phyloP scores from a whole-genome alignment of 2,888 invertebrate species.

The Allygus modestus region DNA sequence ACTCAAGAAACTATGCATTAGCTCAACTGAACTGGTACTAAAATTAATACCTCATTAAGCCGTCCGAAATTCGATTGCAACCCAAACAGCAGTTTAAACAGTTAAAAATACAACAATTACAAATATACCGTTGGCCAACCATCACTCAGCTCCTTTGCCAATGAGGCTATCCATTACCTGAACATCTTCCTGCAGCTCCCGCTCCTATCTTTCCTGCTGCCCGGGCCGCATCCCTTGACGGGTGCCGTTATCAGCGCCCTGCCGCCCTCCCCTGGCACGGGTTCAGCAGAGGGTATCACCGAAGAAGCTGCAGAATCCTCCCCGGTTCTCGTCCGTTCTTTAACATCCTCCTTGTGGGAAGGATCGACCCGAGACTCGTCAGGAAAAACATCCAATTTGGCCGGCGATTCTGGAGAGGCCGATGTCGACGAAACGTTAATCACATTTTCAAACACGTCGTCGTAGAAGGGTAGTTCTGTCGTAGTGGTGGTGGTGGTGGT shows the following conservation, averaged over 20 bases:
- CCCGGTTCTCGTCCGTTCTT: background rate
- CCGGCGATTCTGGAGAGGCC: background rate
- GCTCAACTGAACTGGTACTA: no score
- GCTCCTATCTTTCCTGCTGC: conserved; percentile 1
- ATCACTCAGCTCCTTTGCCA: no score
- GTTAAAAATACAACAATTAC: no score
- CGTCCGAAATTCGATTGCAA: no score
- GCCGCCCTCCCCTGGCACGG: background rate
- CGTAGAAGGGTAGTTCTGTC: conserved; percentile 29
- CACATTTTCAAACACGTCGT: conserved; percentile 29
- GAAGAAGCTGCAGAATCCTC: background rate
- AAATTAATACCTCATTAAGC: no score
- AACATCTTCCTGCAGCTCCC: conserved; percentile 26
- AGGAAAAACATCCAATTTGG: background rate
- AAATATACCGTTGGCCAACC: no score
- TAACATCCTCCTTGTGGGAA: background rate
- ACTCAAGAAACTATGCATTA: no score
- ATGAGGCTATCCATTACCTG: conserved; percentile 24
- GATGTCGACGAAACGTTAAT: background rate
- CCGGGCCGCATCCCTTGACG: background rate
- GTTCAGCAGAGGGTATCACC: background rate
- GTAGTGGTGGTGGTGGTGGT: conserved; percentile 44
- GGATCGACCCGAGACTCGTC: background rate
- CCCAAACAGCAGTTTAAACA: no score
- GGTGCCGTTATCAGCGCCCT: conserved; percentile 7